Base-by-base conservation (phyloP, 2,797 vertebrate species). In the Huso huso region DNA sequence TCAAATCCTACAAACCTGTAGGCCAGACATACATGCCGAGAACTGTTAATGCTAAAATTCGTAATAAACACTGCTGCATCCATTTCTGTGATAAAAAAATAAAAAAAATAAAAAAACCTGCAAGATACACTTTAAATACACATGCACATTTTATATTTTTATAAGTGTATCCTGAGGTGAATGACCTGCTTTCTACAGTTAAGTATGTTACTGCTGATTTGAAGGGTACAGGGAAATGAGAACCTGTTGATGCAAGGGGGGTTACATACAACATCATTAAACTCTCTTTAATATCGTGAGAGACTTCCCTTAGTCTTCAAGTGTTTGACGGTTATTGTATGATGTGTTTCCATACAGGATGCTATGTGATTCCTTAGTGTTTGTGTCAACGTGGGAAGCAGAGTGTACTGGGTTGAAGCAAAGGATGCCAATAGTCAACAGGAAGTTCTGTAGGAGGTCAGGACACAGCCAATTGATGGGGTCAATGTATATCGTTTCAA, bases 401-500 rank as follows among this genome's bases (percentile, higher is more conserved):
- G 73, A 71, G 50, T 1, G 12, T 6, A 0, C 70, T 74, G 71
- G 64, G 79, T 83, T 80, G 0, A 67, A 62, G 50, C 13, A 0
- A 74, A 80, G 84, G 78, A 80, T 78, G 70, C 71, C 0, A 5
- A 58, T 57, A 69, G 76, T 89, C 89, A 91, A 90, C 89, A 91
- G 89, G 89, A 92, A 88, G 75, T 73, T 63, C 63, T 70, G 64
- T 66, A 73, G 62, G 61, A 51, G 76, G 69, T 64, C 62, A 8
- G 68, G 75, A 74, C 76, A 73, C 59, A 67, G 73, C 69, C 68
- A 15, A 49, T 2, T n/a, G 13, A 10, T 4, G 50, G 10, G 64
- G 69, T 53, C 50, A 15, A 10, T 9, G 51, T 9, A 48, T n/a
- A 52, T 49, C n/a, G 11, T 58, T 58, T 58, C 13, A 13, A 11